phyloP scores from a whole-genome alignment of 2,888 invertebrate genomes.

The Ichneumon xanthorius region DNA sequence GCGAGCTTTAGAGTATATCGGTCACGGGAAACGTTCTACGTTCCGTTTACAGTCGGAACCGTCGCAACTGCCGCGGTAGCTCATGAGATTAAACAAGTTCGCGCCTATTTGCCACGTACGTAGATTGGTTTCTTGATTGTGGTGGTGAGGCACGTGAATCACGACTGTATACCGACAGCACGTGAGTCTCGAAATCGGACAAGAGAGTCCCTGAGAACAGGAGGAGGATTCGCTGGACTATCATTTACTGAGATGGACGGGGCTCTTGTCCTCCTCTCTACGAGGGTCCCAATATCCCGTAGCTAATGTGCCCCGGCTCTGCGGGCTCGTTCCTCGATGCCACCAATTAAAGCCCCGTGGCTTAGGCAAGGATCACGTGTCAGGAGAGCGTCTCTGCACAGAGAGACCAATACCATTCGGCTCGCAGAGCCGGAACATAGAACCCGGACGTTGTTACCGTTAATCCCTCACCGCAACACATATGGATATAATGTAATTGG shows the following conservation, averaged over 20 bases:
- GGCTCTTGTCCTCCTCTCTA: slow-evolving; percentile 36
- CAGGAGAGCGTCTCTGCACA: slow-evolving; percentile 8
- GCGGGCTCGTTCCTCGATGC: slow-evolving; percentile 58
- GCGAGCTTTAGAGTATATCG: slow-evolving; percentile 52
- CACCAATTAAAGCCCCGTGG: slow-evolving; percentile 65
- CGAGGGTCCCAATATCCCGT: slow-evolving; percentile 71
- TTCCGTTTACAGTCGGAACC: slow-evolving; percentile 26
- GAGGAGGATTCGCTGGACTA: slow-evolving; percentile 66
- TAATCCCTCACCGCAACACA: background rate
- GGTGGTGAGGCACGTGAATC: slow-evolving; percentile 3
- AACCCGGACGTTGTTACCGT: background rate
- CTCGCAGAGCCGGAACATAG: background rate
- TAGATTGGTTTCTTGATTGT: slow-evolving; percentile 5
- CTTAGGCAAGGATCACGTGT: slow-evolving; percentile 44
- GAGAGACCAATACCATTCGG: slow-evolving; percentile 25
- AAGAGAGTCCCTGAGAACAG: slow-evolving; percentile 51
- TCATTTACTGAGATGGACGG: slow-evolving; percentile 73
- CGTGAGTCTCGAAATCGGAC: slow-evolving; percentile 13
- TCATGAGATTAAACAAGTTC: slow-evolving; percentile 10
- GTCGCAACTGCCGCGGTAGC: slow-evolving; percentile 8
- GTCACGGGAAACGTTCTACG: background rate
- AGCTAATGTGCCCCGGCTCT: slow-evolving; percentile 65
- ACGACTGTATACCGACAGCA: background rate
- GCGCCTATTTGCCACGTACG: background rate
- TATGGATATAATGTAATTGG: background rate